phyloP scores from a whole-genome alignment of 1,140 invertebrate species.

The Microvelia longipes region DNA sequence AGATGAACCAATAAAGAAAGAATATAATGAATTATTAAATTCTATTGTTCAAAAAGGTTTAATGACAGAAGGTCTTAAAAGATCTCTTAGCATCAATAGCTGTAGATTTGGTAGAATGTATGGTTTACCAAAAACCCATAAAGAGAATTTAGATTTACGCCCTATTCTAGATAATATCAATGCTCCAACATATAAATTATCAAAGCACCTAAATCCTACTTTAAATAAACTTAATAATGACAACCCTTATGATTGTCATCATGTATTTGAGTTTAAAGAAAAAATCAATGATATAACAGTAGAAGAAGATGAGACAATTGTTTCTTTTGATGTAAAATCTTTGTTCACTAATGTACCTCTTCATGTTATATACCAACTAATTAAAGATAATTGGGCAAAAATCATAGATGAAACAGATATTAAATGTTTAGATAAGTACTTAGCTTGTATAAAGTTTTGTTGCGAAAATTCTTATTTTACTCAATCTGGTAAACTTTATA shows the following conservation, averaged over 20 bases:
- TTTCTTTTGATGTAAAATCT: not conserved
- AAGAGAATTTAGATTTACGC: not conserved
- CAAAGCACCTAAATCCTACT: not conserved
- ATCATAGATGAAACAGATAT: not conserved
- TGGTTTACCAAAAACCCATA: not conserved
- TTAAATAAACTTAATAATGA: not conserved
- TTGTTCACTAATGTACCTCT: not conserved
- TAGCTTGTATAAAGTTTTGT: not conserved
- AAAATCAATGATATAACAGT: not conserved
- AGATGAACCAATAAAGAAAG: not conserved
- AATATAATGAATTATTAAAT: not conserved
- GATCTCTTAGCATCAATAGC: not conserved
- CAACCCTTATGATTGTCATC: not conserved
- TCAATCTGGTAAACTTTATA: too few species aligned
- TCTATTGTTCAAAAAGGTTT: not conserved
- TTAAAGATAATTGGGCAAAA: not conserved
- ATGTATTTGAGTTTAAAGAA: not conserved
- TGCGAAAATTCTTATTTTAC: not conserved
- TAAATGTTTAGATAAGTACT: not conserved
- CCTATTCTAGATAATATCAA: not conserved
- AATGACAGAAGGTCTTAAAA: not conserved
- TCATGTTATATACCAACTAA: not conserved
- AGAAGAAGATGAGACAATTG: not conserved
- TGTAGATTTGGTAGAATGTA: not conserved
- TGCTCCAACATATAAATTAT: not conserved